Base-by-base conservation (phyloP, 2,113 vertebrate species). In the Bubo blakistoni region DNA sequence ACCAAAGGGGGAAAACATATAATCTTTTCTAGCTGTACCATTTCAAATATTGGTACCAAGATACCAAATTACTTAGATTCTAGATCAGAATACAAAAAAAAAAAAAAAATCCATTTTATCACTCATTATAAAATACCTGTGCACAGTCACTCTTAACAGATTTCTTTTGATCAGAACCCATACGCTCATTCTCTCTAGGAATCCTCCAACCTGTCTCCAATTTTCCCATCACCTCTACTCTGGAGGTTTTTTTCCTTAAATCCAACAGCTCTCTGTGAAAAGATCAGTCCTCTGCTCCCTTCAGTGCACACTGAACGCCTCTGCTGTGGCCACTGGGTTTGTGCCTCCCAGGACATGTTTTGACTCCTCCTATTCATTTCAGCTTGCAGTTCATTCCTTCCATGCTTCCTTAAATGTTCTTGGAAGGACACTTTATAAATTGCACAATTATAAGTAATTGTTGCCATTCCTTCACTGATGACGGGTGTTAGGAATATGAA, bases 371-470 rank as follows among this genome's bases (percentile, higher is more conserved):
- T 79, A 52, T 90, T 77, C 84, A 79, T 77, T 91, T 73, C n/a
- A 83, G 78, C 63, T 91, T 55, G 84, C 62, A 81, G 38, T 73
- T 90, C 86, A 80, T 92, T 94, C 88, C 70, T 95, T 76, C 92
- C 91, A 72, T 38, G 54, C 70, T 90, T 92, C 58, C 86, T 91
- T 72, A 94, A 94, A 94, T 40, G 52, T 96, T 95, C 92, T 91
- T 95, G 81, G 91, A 96, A 94, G 92, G 49, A 87, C 42, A 77
- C 58, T 86, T 86, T 49, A 81, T 79, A 95, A 94, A 95, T 94
- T 92, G 92, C 94, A 96, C 84, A 91, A 95, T 97, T 85, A 76
- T 49, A 92, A 51, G 36, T 90, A 92, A 95, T 80, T 95, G 85
- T 92, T 95, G 91, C 88, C 78, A 88, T 94, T 93, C 80, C 62